phyloP scores from a whole-genome alignment of 2,113 vertebrate genomes.

The Pedetes capensis region DNA sequence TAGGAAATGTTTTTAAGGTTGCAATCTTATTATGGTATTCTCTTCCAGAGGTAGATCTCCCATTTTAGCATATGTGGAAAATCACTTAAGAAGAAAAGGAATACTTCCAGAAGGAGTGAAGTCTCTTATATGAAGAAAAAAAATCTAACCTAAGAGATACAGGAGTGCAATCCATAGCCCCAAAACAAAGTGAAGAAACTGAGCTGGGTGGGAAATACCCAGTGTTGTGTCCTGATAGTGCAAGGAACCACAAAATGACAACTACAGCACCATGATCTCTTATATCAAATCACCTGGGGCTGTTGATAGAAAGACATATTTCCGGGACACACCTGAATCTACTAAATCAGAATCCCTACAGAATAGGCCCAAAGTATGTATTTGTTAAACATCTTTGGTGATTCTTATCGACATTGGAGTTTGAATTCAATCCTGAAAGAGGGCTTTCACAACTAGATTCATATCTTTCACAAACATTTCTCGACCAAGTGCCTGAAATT shows the following conservation, averaged over 20 bases:
- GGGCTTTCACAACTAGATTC: not conserved
- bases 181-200: not conserved
- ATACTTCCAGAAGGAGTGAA: not conserved
- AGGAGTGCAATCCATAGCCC: not conserved
- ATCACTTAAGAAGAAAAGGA: not conserved
- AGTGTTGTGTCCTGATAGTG: not conserved
- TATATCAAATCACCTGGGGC: not conserved
- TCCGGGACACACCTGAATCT: not conserved
- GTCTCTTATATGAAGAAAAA: not conserved
- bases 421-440: not conserved
- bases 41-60: constrained; percentile 4
- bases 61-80: not conserved
- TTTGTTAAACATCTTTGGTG: not conserved
- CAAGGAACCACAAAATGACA: not conserved
- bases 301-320: not conserved
- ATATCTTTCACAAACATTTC: not conserved
- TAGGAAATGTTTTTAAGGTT: not conserved
- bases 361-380: not conserved
- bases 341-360: not conserved
- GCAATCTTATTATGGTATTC: constrained; percentile 3
- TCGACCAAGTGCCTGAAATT: not conserved
- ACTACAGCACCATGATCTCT: not conserved
- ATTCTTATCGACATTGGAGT: not conserved
- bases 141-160: not conserved
- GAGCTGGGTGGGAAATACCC: not conserved